These are phyloP conservation scores for Drosophila cognata DNA, from an alignment of 2,888 invertebrate genomes.

Conservation along the genomic window DNA sequence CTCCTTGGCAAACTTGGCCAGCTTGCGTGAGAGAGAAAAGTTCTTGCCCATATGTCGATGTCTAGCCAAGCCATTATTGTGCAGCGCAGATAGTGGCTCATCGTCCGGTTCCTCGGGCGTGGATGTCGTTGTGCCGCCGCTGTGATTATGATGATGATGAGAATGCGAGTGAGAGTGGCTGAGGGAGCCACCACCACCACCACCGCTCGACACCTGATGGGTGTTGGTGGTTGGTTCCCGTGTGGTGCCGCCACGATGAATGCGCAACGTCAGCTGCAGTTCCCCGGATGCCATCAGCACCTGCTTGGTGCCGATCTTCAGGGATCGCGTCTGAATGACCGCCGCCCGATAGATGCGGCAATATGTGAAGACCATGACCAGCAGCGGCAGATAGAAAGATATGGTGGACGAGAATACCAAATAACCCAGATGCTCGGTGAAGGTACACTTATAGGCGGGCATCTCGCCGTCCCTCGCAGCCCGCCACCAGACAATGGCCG, in stretches of 20 bases:
- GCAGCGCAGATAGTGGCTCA: constrained; percentile 91
- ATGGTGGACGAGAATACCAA: constrained; percentile 98
- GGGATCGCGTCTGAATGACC: constrained; percentile 94
- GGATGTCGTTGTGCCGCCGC: constrained; percentile 86
- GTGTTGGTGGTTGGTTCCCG: constrained; percentile 86
- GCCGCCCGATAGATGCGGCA: constrained; percentile 98
- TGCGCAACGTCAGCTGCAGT: constrained; percentile 94
- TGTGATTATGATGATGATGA: constrained; percentile 82
- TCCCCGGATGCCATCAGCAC: constrained; percentile 94
- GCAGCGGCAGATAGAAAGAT: constrained; percentile 97
- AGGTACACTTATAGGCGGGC: constrained; percentile 94
- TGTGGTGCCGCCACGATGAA: constrained; percentile 95
- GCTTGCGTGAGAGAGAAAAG: constrained; percentile 95
- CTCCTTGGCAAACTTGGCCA: constrained; percentile 98
- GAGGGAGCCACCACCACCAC: constrained; percentile 83
- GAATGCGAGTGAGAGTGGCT: constrained; percentile 82
- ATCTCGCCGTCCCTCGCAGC: constrained; percentile 93
- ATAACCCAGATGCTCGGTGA: constrained; percentile 98
- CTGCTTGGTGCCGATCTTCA: constrained; percentile 96
- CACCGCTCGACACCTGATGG: constrained; percentile 71
- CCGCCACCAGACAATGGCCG: constrained; percentile 98
- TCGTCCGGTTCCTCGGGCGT: constrained; percentile 89
- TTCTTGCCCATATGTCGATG: constrained; percentile 92
- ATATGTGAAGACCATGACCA: constrained; percentile 99
- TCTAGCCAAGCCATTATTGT: constrained; percentile 91